These are phyloP conservation scores for Aplidium turbinatum DNA, from an alignment of 23 tunicate species.

Conservation along the genomic window DNA sequence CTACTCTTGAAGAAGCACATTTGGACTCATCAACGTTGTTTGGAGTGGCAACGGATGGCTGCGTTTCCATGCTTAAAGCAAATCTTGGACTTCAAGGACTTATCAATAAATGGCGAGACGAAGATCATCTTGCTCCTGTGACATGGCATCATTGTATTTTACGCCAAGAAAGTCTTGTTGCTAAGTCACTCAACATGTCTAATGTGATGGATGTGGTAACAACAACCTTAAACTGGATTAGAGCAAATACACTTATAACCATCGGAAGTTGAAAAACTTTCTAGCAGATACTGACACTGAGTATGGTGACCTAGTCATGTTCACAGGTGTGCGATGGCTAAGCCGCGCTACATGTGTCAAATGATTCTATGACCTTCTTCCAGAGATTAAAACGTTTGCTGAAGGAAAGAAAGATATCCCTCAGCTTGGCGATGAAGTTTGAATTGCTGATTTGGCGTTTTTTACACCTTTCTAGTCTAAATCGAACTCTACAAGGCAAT, in stretches of 20 bases:
- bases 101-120: constrained; percentile 64
- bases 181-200: constrained; percentile 45
- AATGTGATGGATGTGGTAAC: constrained; percentile 53
- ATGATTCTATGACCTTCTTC: constrained; percentile 48
- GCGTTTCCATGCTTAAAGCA: constrained; percentile 53
- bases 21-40: constrained; percentile 38
- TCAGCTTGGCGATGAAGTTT: constrained; percentile 52
- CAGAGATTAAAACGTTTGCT: constrained; percentile 48
- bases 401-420: constrained; percentile 52
- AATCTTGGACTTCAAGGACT: constrained; percentile 57
- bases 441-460: constrained; percentile 40
- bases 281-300: constrained; percentile 60
- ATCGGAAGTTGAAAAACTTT: constrained; percentile 23
- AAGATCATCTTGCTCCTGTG: constrained; percentile 49
- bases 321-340: constrained; percentile 53
- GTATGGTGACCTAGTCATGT: constrained; percentile 58
- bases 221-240: constrained; percentile 55
- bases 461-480: constrained; percentile 48
- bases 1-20: constrained; percentile 37
- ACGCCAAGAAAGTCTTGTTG: constrained; percentile 61
- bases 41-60: constrained; percentile 66
- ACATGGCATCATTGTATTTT: constrained; percentile 65
- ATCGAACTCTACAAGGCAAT: constrained; percentile 51
- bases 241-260: constrained; percentile 59
- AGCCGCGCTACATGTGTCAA: constrained; percentile 67